These are phyloP conservation scores for Cataglyphis livida DNA, from an alignment of 2,888 invertebrate species.

Conservation along the genomic window DNA sequence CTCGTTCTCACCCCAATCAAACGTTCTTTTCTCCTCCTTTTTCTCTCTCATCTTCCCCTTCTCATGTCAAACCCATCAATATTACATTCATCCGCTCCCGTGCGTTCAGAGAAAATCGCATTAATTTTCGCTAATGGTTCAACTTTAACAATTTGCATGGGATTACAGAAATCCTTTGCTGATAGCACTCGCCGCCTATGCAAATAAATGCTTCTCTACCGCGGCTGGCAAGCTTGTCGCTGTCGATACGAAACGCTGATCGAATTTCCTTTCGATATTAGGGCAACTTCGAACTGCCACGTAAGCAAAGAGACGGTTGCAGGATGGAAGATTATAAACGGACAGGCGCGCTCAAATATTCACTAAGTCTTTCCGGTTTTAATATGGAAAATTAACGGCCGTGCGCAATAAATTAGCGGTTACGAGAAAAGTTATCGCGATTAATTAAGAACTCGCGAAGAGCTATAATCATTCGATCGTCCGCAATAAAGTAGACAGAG, in stretches of 20 bases:
- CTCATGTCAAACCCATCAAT: constrained; percentile 82
- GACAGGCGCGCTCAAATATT: constrained; percentile 13
- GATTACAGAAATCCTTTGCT: constrained; percentile 79
- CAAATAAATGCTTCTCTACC: constrained; percentile 77
- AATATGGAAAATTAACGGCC: constrained; percentile 23
- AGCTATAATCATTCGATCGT: constrained; percentile 35
- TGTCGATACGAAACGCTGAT: constrained; percentile 59
- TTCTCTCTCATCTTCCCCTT: constrained; percentile 58
- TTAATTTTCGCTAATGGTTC: constrained; percentile 79
- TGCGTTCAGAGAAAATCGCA: constrained; percentile 77
- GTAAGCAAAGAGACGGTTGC: constrained; percentile 43
- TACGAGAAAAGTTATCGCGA: constrained; percentile 20
- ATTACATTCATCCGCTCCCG: constrained; percentile 76
- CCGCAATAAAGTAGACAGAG: constrained; percentile 37
- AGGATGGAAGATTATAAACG: constrained; percentile 38
- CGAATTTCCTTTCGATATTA: constrained; percentile 62
- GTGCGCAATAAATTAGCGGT: constrained; percentile 35
- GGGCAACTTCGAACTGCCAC: constrained; percentile 52
- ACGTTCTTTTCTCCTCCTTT: constrained; percentile 22
- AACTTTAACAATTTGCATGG: constrained; percentile 84
- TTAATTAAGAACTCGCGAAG: constrained; percentile 41
- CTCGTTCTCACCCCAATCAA: constrained; percentile 68
- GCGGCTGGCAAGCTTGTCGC: constrained; percentile 51
- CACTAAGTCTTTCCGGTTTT: constrained; percentile 17
- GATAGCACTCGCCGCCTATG: constrained; percentile 69